Evolutionary conservation across 2,888 invertebrate species (phyloP), one percentile per base, ranked within the genome.

Genomic region (Lysandra coridon): DNA sequence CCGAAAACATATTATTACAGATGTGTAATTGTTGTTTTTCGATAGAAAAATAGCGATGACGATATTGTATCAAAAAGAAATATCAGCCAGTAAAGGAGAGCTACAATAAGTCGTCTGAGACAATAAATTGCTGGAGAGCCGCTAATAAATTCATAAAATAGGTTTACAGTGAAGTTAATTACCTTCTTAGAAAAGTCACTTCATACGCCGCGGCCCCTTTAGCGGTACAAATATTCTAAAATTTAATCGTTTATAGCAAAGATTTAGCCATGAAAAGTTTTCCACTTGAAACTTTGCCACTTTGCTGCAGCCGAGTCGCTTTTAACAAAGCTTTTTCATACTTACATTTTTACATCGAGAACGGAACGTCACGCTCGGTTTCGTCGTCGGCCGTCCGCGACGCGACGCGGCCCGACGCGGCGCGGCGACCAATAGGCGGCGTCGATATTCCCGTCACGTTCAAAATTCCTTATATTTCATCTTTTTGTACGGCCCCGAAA

Each of bases 301-400:
- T 94, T 92, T 91, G 89, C 88, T 90, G 91, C 90, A 92, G 92
- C 91, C 90, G 88, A 91, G 91, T 89, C 91, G 91, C 92, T 92
- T 91, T 94, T 92, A 93, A 93, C 94, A 94, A 94, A 94, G 93
- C 91, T 92, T 92, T 93, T 94, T 93, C 91, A 93, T 94, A 92
- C 91, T 91, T 91, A 91, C 91, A 92, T 92, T 94, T 94, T 94
- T 94, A 93, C 92, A 92, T 93, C 92, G 89, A 89, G 90, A 92
- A 92, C 91, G 92, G 92, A 91, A 90, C 91, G 93, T 92, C 93
- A 93, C 91, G 93, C 90, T 93, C 92, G 90, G 93, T 91, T 92
- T 90, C 91, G 90, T 88, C 90, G 91, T 87, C 89, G 88, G 88
- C 87, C 91, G 90, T 86, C 89, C 91, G 90, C 90, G 49, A 49